Evolutionary conservation across 2,888 invertebrate species (phyloP).

Genomic region (Drosophila antonietae): DNA sequence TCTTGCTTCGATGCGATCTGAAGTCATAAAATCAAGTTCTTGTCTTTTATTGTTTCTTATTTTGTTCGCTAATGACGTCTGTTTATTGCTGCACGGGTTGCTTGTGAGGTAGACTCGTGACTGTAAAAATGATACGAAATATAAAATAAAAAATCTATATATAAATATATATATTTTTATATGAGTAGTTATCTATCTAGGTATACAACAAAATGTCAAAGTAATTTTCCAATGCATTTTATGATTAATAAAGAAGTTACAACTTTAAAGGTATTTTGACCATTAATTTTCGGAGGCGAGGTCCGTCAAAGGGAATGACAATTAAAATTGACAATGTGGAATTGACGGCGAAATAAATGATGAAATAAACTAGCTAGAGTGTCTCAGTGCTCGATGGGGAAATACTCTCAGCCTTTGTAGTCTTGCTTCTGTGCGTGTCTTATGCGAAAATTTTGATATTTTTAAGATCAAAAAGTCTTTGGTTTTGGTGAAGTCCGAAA

Average conservation of each 20-base stretch:
- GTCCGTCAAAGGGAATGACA: not conserved
- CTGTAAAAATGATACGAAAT: slow-evolving; percentile 40
- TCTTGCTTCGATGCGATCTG: slow-evolving; percentile 7
- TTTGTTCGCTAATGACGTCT: slow-evolving; percentile 53
- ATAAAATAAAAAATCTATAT: slow-evolving; percentile 9
- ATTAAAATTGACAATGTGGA: slow-evolving; percentile 6
- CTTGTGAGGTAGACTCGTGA: slow-evolving; percentile 44
- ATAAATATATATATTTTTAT: too few relatives aligned
- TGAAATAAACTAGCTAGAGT: not conserved
- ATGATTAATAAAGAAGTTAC: slow-evolving; percentile 13
- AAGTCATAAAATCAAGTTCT: slow-evolving; percentile 4
- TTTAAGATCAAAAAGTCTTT: not conserved
- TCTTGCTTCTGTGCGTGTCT: not conserved
- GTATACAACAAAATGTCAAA: slow-evolving; percentile 25
- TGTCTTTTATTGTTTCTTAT: slow-evolving; percentile 16
- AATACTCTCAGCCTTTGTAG: not conserved
- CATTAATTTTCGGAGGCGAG: slow-evolving; percentile 12
- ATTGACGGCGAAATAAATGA: not conserved
- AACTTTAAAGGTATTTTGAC: not conserved
- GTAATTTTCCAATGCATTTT: slow-evolving; percentile 30
- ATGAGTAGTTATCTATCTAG: not conserved
- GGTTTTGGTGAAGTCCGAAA: not conserved
- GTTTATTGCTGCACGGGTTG: slow-evolving; percentile 27
- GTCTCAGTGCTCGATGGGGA: too few relatives aligned
- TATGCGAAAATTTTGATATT: not conserved